Percentiles rank a stretch among this genome's conserved stretches.
Evolutionary conservation across 2,888 invertebrate species (phyloP).

Genomic region (Steinernema scapterisci): DNA sequence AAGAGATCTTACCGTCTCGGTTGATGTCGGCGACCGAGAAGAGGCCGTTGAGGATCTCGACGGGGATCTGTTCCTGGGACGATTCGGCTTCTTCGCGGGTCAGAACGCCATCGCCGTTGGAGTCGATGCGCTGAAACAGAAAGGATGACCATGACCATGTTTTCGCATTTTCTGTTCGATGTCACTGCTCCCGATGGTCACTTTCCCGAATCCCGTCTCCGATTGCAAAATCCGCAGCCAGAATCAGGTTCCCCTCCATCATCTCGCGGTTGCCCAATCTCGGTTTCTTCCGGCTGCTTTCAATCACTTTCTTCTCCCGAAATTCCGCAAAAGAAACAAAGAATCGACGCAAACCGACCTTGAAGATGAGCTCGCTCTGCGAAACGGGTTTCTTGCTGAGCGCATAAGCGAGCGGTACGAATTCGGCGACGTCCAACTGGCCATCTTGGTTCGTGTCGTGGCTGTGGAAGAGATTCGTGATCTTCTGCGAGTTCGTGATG

Average conservation of each 20-base stretch:
- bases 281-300: not conserved
- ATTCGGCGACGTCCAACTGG: conserved; percentile 55
- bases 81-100: conserved; percentile 41
- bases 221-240: no score
- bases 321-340: not conserved
- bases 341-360: conserved; percentile 38
- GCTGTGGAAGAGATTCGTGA: conserved; percentile 47
- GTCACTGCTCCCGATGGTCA: not conserved
- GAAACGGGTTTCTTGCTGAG: conserved; percentile 53
- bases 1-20: conserved; percentile 53
- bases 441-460: conserved; percentile 55
- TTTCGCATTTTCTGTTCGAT: not conserved
- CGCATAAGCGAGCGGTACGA: conserved; percentile 63
- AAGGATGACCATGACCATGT: not conserved
- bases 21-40: conserved; percentile 60
- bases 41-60: conserved; percentile 59
- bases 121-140: conserved; percentile 51
- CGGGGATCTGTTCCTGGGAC: conserved; percentile 39
- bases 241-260: no score
- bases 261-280: not conserved
- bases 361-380: conserved; percentile 57
- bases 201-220: no score
- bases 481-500: conserved; percentile 5
- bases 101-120: conserved; percentile 52
- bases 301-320: conserved; percentile 3